phyloP scores from a whole-genome alignment of 2,113 vertebrate species.

The Cebidichthys violaceus region DNA sequence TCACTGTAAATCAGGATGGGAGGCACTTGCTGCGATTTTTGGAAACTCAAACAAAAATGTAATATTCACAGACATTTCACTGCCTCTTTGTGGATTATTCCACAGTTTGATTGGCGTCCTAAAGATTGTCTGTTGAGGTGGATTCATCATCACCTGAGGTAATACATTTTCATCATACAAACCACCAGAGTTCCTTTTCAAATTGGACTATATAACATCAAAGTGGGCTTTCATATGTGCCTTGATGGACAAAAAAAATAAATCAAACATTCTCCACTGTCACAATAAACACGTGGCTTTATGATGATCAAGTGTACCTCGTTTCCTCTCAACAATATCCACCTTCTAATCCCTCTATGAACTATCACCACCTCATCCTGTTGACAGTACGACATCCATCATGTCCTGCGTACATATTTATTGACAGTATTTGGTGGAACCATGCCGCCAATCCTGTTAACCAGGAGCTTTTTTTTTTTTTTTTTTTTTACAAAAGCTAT shows the following conservation, averaged over 20 bases:
- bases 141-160: not conserved
- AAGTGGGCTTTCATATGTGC: not conserved
- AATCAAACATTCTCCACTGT: not conserved
- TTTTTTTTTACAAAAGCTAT: not conserved
- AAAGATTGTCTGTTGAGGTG: not conserved
- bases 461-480: not conserved
- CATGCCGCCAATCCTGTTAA: not conserved
- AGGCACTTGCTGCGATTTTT: not conserved
- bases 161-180: not conserved
- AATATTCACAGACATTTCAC: not conserved
- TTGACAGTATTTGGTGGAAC: not conserved
- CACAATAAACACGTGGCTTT: not conserved
- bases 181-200: not conserved
- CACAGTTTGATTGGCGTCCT: not conserved
- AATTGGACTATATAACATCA: not conserved
- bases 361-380: not conserved
- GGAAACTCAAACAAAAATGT: not conserved
- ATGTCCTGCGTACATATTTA: slow-evolving; percentile 9
- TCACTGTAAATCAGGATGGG: not conserved
- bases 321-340: not conserved
- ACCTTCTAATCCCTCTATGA: not conserved
- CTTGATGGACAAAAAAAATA: not conserved
- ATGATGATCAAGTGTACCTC: not conserved
- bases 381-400: slow-evolving; percentile 1
- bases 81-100: not conserved